These are phyloP conservation scores for Stichodactyla helianthus DNA, from an alignment of 64 coral and sea anemone species.

Conservation along the genomic window DNA sequence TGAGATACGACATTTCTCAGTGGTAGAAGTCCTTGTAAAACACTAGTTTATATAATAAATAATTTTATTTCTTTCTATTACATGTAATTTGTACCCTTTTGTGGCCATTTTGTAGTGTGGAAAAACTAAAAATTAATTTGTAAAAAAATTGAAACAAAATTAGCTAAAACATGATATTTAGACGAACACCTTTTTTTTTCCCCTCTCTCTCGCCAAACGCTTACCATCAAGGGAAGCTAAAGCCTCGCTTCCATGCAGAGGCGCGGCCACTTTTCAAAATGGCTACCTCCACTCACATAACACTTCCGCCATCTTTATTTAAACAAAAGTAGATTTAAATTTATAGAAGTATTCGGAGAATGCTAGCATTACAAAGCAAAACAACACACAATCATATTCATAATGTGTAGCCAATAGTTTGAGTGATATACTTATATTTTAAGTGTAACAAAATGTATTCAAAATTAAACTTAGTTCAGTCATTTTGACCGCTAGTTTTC, in stretches of 20 bases:
- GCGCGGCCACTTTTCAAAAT: not conserved
- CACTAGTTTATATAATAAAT: too few species aligned
- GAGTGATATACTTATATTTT: not conserved
- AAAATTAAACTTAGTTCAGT: not conserved
- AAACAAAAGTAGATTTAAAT: not conserved
- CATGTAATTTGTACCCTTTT: not conserved
- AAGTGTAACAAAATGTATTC: not conserved
- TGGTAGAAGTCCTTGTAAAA: too few species aligned
- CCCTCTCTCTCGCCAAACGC: not conserved
- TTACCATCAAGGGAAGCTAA: not conserved
- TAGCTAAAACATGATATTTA: not conserved
- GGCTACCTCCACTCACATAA: not conserved
- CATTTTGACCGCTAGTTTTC: not conserved
- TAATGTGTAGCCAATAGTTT: not conserved
- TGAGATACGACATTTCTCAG: too few species aligned
- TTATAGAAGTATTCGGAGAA: not conserved
- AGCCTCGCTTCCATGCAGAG: not conserved
- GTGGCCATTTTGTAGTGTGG: not conserved
- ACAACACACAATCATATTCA: not conserved
- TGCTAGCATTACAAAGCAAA: not conserved
- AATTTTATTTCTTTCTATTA: too few species aligned
- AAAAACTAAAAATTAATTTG: conserved; percentile 2
- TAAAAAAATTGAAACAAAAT: not conserved
- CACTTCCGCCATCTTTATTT: not conserved
- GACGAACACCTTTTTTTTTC: not conserved